These are phyloP conservation scores for Brachyrhaphis roseni DNA, from an alignment of 2,797 vertebrate genomes.

Conservation along the genomic window DNA sequence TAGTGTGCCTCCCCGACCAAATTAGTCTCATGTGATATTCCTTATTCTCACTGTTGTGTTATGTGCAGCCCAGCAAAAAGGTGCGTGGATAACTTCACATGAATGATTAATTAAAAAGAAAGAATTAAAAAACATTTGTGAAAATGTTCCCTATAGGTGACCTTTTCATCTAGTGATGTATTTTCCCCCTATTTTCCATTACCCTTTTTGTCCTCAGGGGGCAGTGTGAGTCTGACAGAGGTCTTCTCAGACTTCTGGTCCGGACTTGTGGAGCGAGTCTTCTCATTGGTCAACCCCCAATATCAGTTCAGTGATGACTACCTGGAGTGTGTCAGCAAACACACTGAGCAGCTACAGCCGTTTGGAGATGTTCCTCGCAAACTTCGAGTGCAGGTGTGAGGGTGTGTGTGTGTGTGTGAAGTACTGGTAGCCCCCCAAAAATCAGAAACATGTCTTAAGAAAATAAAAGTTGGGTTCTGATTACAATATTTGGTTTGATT, in stretches of 20 bases:
- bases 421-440: not conserved
- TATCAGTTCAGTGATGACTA: conserved; percentile 89
- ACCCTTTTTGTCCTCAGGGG: conserved; percentile 64
- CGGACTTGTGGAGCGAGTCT: conserved; percentile 86
- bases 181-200: not conserved
- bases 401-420: conserved; percentile 39
- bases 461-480: not conserved
- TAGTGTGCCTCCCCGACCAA: not conserved
- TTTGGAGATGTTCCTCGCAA: conserved; percentile 90
- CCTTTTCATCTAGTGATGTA: not conserved
- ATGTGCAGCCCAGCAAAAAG: conserved; percentile 3
- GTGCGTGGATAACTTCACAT: not conserved
- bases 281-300: conserved; percentile 90
- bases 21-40: not conserved
- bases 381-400: conserved; percentile 85
- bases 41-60: conserved; percentile 1
- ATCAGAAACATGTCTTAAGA: not conserved
- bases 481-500: conserved; percentile 7
- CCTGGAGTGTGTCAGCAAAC: conserved; percentile 89
- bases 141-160: not conserved
- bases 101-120: not conserved
- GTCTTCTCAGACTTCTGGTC: conserved; percentile 91
- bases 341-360: conserved; percentile 86
- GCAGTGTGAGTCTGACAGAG: conserved; percentile 84
- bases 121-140: not conserved